Evolutionary conservation across 2,888 invertebrate species (phyloP).

Genomic region (Cremastobaeus sp.): DNA sequence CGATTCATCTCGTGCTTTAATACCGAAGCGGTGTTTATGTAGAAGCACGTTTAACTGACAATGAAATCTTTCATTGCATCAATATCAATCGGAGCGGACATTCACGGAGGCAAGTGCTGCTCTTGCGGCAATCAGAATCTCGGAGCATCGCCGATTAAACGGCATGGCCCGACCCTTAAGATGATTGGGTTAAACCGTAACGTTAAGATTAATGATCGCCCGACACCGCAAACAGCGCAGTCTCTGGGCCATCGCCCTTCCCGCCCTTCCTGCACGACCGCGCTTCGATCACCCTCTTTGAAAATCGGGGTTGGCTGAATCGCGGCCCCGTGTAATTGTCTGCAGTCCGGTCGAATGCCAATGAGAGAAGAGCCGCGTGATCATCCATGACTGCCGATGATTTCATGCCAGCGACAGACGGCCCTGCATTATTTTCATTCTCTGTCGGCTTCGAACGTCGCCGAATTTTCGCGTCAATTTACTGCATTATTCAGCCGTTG

Average conservation of each 20-base stretch:
- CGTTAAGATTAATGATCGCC: constrained; percentile 64
- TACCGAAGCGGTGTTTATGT: constrained; percentile 30
- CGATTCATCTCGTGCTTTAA: constrained; percentile 35
- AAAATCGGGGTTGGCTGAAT: constrained; percentile 58
- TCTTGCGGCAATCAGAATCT: constrained; percentile 28
- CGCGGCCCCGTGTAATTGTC: constrained; percentile 67
- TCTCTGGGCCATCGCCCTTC: constrained; percentile 47
- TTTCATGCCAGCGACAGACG: constrained; percentile 49
- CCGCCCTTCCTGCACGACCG: constrained; percentile 27
- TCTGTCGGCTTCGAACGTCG: constrained; percentile 17
- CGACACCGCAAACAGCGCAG: constrained; percentile 56
- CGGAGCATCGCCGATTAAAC: constrained; percentile 23
- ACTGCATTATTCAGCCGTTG: constrained; percentile 40
- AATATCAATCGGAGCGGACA: constrained; percentile 19
- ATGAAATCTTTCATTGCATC: constrained; percentile 21
- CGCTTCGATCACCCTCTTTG: constrained; percentile 33
- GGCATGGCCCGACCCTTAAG: constrained; percentile 28
- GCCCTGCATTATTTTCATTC: constrained; percentile 34
- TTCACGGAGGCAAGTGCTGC: background rate
- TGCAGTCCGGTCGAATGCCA: constrained; percentile 66
- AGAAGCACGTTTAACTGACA: constrained; percentile 28
- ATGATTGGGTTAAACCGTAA: constrained; percentile 59
- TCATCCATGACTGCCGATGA: constrained; percentile 56
- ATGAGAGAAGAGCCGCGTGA: constrained; percentile 62
- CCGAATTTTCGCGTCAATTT: constrained; percentile 37